Base-by-base conservation (phyloP, 2,113 vertebrate genomes). In the Columba janthina region DNA sequence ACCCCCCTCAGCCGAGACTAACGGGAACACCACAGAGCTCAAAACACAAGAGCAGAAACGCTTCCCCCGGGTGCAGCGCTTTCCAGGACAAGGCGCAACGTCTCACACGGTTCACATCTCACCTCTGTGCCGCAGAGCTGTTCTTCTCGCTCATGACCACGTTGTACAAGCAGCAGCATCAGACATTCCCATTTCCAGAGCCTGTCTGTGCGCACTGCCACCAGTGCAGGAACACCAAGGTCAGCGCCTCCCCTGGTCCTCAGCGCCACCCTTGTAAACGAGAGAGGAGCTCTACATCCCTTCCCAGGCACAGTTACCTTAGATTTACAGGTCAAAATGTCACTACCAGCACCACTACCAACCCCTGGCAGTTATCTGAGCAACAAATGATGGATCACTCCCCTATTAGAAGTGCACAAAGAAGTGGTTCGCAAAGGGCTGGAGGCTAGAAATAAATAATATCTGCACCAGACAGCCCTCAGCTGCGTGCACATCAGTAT, bases 401-500 rank as follows among this genome's bases (percentile, higher is more conserved):
- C 22, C 28, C 11, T 26, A 32, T 2, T 48, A 53, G 14, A 70
- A 28, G 38, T 13, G 38, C 73, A 60, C 57, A 83, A 51, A 65
- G 44, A 79, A 74, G 56, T 15, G 20, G 46, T 34, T 92, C 4
- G 3, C 42, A 29, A 60, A 74, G 71, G 42, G 60, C 6, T 66
- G 64, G 54, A 69, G 65, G 75, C 58, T 36, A 62, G 34, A 17
- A 56, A 77, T 84, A 83, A 86, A 90, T 69, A 73, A 25, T 58
- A 66, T 42, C 60, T 77, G 73, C 72, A 58, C 51, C 73, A 34
- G 76, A 67, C 34, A 57, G 12, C 71, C 86, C 34, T 74, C 69
- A 80, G 69, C 69, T 71, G 60, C 9, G 44, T 9, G 5, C 48
- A 93, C 72, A 93, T 19, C 72, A 90, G 61, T 83, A 87, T 78